phyloP scores from a whole-genome alignment of 1,140 invertebrate species.

The Oppia nitens region DNA sequence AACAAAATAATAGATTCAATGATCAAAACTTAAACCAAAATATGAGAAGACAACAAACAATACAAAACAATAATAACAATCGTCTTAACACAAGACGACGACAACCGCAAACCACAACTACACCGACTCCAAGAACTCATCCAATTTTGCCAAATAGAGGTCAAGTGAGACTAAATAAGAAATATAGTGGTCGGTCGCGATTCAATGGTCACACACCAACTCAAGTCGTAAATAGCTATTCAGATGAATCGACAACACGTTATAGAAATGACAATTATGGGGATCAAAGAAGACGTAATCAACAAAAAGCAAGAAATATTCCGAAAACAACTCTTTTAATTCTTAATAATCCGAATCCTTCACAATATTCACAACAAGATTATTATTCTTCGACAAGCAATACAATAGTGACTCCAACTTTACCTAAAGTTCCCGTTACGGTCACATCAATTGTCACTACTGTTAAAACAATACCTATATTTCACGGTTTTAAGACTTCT shows the following conservation, averaged over 20 bases:
- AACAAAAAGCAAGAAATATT: not conserved
- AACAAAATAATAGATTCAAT: not conserved
- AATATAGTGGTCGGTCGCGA: slow-evolving; percentile 5
- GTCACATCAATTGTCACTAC: slow-evolving; percentile 24
- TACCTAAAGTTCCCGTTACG: slow-evolving; percentile 21
- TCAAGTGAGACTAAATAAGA: slow-evolving; percentile 6
- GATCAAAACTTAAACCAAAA: not conserved
- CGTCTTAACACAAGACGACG: not conserved
- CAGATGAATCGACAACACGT: not conserved
- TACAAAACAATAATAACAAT: too few relatives aligned
- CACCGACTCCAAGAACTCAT: not conserved
- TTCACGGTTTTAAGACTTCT: slow-evolving; percentile 24
- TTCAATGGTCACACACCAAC: not conserved
- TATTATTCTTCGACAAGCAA: not conserved
- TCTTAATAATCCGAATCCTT: not conserved
- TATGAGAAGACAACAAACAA: not conserved
- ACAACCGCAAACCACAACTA: slow-evolving; percentile 4
- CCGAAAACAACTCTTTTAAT: not conserved
- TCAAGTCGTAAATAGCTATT: not conserved
- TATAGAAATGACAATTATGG: not conserved
- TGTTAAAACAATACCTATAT: slow-evolving; percentile 23
- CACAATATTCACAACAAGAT: not conserved
- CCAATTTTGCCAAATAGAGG: slow-evolving; percentile 7
- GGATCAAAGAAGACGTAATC: not conserved
- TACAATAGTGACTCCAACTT: slow-evolving; percentile 14